phyloP scores from a whole-genome alignment of 2,888 invertebrate species.

The Megamerina dolium region DNA sequence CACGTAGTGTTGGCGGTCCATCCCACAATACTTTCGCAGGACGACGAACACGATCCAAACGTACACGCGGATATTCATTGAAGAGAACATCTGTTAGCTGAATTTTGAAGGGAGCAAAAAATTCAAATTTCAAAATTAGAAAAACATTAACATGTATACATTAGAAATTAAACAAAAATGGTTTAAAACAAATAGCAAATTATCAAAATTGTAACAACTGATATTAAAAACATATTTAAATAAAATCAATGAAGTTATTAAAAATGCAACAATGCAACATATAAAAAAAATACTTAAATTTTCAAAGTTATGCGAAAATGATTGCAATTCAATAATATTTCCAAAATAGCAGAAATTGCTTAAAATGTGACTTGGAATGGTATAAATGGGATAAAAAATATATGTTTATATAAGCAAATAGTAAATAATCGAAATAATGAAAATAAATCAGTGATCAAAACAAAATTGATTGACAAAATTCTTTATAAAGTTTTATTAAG shows the following conservation, averaged over 20 bases:
- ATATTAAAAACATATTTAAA: background rate
- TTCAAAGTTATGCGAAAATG: too few relatives aligned
- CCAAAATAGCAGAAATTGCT: too few relatives aligned
- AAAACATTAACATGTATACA: constrained; percentile 1
- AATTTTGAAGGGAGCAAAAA: background rate
- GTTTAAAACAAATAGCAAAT: background rate
- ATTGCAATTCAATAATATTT: too few relatives aligned
- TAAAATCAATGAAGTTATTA: too few relatives aligned
- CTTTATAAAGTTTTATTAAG: too few relatives aligned
- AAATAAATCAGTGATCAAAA: background rate
- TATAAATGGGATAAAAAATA: too few relatives aligned
- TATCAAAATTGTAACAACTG: background rate
- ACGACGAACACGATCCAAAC: constrained; percentile 62
- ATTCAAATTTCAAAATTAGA: constrained; percentile 1
- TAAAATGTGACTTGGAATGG: too few relatives aligned
- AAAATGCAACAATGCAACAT: too few relatives aligned
- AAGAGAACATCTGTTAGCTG: constrained; percentile 48
- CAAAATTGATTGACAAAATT: constrained; percentile 2
- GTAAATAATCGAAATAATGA: too few relatives aligned
- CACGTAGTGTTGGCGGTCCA: constrained; percentile 57
- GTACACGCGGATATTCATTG: constrained; percentile 55
- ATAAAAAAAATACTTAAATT: too few relatives aligned
- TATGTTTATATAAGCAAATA: too few relatives aligned
- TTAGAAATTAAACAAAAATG: background rate
- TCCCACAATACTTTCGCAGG: constrained; percentile 51